Conservation (phyloP, 2,113 vertebrate genomes). For the Pelecanus crispus region DNA sequence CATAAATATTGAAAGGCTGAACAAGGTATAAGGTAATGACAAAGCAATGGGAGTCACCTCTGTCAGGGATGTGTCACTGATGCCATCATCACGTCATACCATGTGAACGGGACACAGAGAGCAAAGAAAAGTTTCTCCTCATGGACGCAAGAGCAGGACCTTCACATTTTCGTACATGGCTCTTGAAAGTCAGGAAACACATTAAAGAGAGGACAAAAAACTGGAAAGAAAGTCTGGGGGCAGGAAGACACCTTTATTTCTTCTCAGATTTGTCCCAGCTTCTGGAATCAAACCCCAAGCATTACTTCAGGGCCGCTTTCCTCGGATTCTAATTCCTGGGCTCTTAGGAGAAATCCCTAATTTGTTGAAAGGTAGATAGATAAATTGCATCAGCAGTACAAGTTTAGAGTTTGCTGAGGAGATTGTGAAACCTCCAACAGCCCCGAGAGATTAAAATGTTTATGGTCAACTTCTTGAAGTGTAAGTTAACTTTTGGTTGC, state of each 20-base stretch:
- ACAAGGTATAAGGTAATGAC: accelerated
- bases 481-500: not conserved
- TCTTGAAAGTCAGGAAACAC: not conserved
- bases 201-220: not conserved
- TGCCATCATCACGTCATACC: not conserved
- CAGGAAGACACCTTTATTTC: not conserved
- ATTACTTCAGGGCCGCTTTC: not conserved
- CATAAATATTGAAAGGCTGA: not conserved
- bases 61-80: not conserved
- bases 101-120: not conserved
- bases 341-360: not conserved
- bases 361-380: not conserved
- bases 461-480: not conserved
- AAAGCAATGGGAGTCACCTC: not conserved
- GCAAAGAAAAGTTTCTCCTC: not conserved
- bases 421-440: not conserved
- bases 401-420: not conserved
- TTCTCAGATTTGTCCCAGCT: not conserved
- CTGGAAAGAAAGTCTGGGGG: not conserved
- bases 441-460: not conserved
- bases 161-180: not conserved
- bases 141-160: not conserved
- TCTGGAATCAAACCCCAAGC: not conserved
- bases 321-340: not conserved
- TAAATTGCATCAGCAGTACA: not conserved